These are phyloP conservation scores for Eupsittula cactorum DNA, from an alignment of 2,113 vertebrate genomes.

Conservation along the genomic window DNA sequence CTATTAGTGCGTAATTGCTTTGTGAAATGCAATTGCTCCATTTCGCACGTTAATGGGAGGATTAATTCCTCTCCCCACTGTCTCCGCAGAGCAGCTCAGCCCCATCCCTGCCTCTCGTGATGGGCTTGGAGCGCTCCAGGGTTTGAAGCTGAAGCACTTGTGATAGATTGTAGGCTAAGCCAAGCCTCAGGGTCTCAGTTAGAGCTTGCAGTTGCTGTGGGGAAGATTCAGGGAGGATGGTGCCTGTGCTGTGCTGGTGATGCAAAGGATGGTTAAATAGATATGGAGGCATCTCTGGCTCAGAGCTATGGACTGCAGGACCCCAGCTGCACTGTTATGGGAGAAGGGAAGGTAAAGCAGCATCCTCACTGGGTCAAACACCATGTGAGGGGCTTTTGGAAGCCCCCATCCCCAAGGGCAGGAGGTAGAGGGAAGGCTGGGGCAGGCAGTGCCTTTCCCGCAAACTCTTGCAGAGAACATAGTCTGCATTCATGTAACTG, in stretches of 20 bases:
- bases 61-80: not conserved
- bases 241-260: not conserved
- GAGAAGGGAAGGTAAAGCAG: not conserved
- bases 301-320: fast-evolving
- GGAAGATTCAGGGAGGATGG: not conserved
- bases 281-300: not conserved
- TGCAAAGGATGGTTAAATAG: not conserved
- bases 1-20: constrained; percentile 30
- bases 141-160: not conserved
- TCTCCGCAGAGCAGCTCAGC: not conserved
- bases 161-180: not conserved
- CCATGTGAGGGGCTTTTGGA: not conserved
- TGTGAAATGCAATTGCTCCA: not conserved
- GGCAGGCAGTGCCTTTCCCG: not conserved
- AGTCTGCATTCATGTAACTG: not conserved
- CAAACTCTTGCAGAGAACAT: not conserved
- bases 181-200: fast-evolving
- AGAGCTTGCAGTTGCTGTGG: not conserved
- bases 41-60: constrained; percentile 13
- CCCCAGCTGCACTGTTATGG: fast-evolving
- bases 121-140: fast-evolving
- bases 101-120: not conserved
- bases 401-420: fast-evolving
- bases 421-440: not conserved
- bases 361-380: no score